Conservation (phyloP, 2,888 invertebrate species). For the Ptychoptera albimana region DNA sequence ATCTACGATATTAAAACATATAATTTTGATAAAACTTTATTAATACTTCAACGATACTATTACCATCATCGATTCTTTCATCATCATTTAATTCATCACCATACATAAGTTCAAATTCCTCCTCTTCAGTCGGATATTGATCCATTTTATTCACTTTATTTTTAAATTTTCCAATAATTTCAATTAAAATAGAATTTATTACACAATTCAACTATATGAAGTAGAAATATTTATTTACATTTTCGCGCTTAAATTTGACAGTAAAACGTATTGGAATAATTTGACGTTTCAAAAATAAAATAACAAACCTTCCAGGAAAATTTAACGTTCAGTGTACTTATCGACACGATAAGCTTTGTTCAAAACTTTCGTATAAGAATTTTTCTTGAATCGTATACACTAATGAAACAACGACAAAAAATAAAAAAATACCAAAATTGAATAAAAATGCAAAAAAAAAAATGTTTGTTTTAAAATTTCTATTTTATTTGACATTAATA, state of each 20-base stretch:
- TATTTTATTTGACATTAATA: background rate
- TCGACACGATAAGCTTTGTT: no score
- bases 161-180: background rate
- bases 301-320: no score
- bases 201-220: background rate
- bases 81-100: constrained; percentile 52
- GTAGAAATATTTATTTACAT: background rate
- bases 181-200: background rate
- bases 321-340: no score
- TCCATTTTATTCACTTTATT: constrained; percentile 12
- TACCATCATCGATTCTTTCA: constrained; percentile 33
- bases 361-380: no score
- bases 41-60: constrained; percentile 4
- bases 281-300: no score
- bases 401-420: background rate
- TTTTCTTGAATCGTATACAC: no score
- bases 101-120: constrained; percentile 54
- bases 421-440: background rate
- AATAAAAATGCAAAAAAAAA: background rate
- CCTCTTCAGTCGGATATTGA: constrained; percentile 34
- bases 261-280: no score
- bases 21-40: background rate
- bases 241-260: background rate
- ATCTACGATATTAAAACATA: no score
- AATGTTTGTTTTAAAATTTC: background rate